Evolutionary conservation across 1,140 invertebrate genomes (phyloP).

Genomic region (Drosophila pruinosa): DNA sequence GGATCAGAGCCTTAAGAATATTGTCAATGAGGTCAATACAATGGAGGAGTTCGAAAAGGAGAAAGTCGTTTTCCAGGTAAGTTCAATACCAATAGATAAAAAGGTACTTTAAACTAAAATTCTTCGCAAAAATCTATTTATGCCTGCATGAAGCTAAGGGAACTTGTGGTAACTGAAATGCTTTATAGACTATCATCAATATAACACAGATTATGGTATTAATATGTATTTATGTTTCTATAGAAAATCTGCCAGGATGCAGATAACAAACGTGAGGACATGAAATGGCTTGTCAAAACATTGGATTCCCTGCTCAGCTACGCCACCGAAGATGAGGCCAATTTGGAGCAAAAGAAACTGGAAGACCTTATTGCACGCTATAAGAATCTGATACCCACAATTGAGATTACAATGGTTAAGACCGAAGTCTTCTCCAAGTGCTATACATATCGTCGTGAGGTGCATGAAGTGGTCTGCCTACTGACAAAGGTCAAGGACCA

Average conservation of each 20-base stretch:
- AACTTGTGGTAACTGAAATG: constrained; percentile 84
- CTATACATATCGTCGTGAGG: constrained; percentile 94
- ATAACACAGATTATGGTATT: background rate
- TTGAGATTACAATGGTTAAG: constrained; percentile 95
- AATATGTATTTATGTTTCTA: constrained; percentile 38
- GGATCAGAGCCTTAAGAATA: constrained; percentile 90
- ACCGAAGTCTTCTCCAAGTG: constrained; percentile 96
- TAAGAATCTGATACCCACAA: constrained; percentile 94
- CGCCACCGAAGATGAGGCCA: constrained; percentile 90
- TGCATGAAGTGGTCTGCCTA: constrained; percentile 91
- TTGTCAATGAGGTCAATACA: constrained; percentile 92
- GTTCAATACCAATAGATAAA: constrained; percentile 17
- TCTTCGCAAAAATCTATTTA: constrained; percentile 38
- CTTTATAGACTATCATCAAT: constrained; percentile 29
- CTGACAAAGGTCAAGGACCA: constrained; percentile 89
- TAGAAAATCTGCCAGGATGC: constrained; percentile 95
- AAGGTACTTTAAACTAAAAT: background rate
- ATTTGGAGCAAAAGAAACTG: constrained; percentile 90
- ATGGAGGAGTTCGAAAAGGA: constrained; percentile 95
- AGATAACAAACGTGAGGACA: constrained; percentile 93
- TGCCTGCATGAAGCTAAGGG: constrained; percentile 83
- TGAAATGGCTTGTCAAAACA: constrained; percentile 97
- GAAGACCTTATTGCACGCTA: constrained; percentile 93
- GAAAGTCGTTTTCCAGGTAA: constrained; percentile 94
- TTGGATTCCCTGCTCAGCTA: constrained; percentile 93